Conservation (phyloP, 2,797 vertebrate genomes). For the Sardinella longiceps region DNA sequence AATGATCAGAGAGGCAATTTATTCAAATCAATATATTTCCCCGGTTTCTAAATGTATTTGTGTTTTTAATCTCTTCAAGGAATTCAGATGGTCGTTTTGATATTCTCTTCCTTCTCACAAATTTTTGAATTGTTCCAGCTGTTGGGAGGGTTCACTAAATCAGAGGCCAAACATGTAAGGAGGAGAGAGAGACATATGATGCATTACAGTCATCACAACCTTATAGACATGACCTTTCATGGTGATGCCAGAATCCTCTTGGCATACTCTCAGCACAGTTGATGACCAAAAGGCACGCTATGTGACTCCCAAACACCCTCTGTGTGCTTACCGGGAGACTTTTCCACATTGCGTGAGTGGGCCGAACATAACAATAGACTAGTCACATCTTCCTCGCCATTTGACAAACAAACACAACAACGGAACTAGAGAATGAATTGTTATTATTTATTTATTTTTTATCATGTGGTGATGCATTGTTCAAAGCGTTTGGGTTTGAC, state of each 20-base stretch:
- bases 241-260: constrained; percentile 31
- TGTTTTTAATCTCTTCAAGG: constrained; percentile 48
- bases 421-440: not conserved
- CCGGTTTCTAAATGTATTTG: constrained; percentile 42
- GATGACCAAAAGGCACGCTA: constrained; percentile 34
- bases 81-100: constrained; percentile 44
- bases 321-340: not conserved
- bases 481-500: not conserved
- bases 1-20: constrained; percentile 43
- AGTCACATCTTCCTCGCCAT: not conserved
- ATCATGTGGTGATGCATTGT: not conserved
- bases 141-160: constrained; percentile 34
- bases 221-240: constrained; percentile 27
- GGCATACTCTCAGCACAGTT: constrained; percentile 22
- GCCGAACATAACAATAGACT: not conserved
- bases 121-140: constrained; percentile 30
- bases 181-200: constrained; percentile 27
- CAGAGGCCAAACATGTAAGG: constrained; percentile 26
- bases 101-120: constrained; percentile 31
- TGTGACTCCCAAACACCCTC: not conserved
- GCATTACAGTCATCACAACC: constrained; percentile 41
- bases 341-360: not conserved
- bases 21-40: constrained; percentile 51
- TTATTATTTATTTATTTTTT: not conserved
- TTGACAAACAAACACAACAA: not conserved